phyloP scores from a whole-genome alignment of 2,113 vertebrate species.

The Hippocampus abdominalis region DNA sequence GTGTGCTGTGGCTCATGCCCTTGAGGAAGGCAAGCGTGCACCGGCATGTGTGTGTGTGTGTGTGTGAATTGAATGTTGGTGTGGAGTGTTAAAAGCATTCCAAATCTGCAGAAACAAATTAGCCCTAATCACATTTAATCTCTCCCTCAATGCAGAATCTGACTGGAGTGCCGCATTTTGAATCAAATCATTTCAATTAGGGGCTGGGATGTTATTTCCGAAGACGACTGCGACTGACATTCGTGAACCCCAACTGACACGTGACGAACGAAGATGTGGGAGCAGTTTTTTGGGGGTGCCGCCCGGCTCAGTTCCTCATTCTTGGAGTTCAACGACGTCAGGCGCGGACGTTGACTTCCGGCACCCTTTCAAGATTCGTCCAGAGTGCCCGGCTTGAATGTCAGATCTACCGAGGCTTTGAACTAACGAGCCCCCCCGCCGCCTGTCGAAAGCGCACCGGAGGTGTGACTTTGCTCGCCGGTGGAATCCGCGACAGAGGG shows the following conservation, averaged over 20 bases:
- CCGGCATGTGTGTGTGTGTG: neutral
- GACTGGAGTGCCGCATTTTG: neutral
- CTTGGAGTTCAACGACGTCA: neutral
- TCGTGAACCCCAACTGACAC: neutral
- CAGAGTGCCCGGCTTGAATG: neutral
- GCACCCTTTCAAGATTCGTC: neutral
- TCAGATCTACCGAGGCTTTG: neutral
- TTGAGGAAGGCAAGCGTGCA: slow-evolving; percentile 56
- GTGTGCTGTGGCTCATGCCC: slow-evolving; percentile 62
- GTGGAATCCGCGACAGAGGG: neutral
- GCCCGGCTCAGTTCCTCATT: neutral
- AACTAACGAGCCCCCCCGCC: neutral
- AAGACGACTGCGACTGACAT: neutral
- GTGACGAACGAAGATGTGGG: neutral
- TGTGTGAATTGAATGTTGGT: slow-evolving; percentile 10
- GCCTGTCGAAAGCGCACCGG: neutral
- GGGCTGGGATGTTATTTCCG: neutral
- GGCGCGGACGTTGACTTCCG: slow-evolving; percentile 2
- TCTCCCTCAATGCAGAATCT: slow-evolving; percentile 9
- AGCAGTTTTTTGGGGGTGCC: neutral
- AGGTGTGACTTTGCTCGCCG: neutral
- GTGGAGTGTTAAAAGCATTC: slow-evolving; percentile 21
- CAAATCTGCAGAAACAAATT: slow-evolving; percentile 7
- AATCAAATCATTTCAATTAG: neutral
- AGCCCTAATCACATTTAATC: slow-evolving; percentile 27